Base-by-base conservation (phyloP, 37 sponge, comb jelly and placozoan genomes). In the Eunapius fragilis region DNA sequence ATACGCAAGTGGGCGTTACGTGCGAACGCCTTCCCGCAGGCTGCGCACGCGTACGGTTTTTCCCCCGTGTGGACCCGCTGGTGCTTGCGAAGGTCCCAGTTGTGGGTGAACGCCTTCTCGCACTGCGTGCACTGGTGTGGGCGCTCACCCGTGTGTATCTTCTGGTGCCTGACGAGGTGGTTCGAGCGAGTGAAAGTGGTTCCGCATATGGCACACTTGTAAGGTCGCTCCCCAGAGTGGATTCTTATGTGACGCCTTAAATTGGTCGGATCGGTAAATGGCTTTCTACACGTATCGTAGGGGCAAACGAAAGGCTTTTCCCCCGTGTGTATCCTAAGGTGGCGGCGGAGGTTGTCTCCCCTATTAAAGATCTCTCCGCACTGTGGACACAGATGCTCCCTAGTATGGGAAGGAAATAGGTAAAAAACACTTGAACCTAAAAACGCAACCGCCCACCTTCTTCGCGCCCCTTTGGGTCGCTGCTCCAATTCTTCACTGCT, bases 1-100 rank as follows among this genome's bases (percentile, higher is more conserved):
- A 77, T 77, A 0, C 77, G 76, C 24, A 85, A 68, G 70, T 85
- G 76, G 14, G 85, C 76, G n/a, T 77, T 77, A 35, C 77, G 77
- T 10, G 77, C 77, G 35, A 85, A 85, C 12, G 77, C 85, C 68
- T 85, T 85, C 0, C 77, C 85, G 34, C 85, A 85, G 14, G 84
- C 75, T 22, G 50, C 37, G 37, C 84, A 83, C 30, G 74, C 84
- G 31, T 68, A 79, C 31, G 73, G 85, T 25, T 67, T 76, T 38
- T 85, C 85, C 26, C 77, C 77, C 69, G 77, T 85, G 70, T 85
- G 85, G 31, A 34, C 50, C n/a, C 68, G 77, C 24, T 41, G 68
- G 41, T 85, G 85, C 28, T 85, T 77, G 24, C 77, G 76, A 22
- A 85, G 77, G 45, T 85, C 77, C 25, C 77, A 85, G n/a, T 77